A percentile compares a stretch with the other conserved stretches of the same genome.
phyloP scores from a whole-genome alignment of 64 coral and sea anemone genomes.

The Montipora capricornis region DNA sequence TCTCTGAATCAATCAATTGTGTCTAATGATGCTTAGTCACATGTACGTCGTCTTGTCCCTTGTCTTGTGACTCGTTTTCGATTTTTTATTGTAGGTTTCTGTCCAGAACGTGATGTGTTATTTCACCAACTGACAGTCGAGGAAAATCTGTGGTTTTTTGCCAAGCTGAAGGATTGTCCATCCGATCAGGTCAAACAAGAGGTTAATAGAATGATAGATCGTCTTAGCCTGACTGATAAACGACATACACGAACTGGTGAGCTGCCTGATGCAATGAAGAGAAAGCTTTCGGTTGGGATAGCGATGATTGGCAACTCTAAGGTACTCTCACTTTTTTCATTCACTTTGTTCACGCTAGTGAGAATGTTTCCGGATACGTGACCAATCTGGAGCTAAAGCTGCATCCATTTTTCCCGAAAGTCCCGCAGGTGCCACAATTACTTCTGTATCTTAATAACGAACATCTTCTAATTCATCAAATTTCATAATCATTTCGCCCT shows the following conservation, averaged over 20 bases:
- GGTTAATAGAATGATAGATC: constrained; percentile 68
- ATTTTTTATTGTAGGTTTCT: constrained; percentile 30
- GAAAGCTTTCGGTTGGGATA: constrained; percentile 65
- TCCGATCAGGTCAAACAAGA: constrained; percentile 10
- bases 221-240: constrained; percentile 71
- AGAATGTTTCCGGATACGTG: no score
- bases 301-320: background rate
- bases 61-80: no score
- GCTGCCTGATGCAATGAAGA: constrained; percentile 82
- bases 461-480: no score
- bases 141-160: constrained; percentile 87
- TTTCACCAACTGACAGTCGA: constrained; percentile 88
- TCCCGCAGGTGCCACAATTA: no score
- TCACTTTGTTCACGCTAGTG: background rate
- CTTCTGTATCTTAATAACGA: no score
- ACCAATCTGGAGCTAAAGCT: no score
- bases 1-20: no score
- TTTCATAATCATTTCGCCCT: no score
- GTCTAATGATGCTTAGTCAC: no score
- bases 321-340: background rate
- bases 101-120: constrained; percentile 84
- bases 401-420: no score
- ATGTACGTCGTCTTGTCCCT: fast-evolving
- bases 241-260: constrained; percentile 27
- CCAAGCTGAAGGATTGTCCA: constrained; percentile 76